A percentile compares a stretch with the other conserved stretches of the same genome.
These are phyloP conservation scores for Leucopternis melanops DNA, from an alignment of 2,113 vertebrate genomes.

Conservation along the genomic window DNA sequence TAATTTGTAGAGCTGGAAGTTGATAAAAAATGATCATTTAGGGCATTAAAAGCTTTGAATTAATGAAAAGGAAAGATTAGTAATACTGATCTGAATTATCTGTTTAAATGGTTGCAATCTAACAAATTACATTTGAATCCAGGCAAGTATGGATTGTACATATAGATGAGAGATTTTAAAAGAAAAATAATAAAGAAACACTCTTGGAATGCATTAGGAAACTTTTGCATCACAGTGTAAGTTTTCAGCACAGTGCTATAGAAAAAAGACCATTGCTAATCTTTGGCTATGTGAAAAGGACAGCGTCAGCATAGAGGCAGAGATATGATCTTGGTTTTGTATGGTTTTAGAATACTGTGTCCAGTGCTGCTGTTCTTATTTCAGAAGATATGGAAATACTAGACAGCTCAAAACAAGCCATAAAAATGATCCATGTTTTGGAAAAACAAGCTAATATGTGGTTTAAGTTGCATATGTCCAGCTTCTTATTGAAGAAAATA, in stretches of 20 bases:
- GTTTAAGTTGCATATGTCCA: background rate
- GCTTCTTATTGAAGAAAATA: background rate
- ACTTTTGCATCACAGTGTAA: background rate
- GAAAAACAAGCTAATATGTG: background rate
- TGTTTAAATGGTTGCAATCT: background rate
- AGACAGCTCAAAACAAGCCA: background rate
- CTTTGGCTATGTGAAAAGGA: background rate
- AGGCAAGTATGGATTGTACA: background rate
- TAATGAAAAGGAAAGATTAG: background rate
- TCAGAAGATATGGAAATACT: background rate
- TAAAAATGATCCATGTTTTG: background rate
- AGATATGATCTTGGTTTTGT: background rate
- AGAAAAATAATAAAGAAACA: background rate
- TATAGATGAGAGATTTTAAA: background rate
- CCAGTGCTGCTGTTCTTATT: background rate
- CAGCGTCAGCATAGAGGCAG: background rate
- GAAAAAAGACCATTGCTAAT: background rate
- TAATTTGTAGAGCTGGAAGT: background rate
- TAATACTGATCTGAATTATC: background rate
- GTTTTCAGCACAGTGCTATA: background rate
- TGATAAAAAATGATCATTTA: background rate
- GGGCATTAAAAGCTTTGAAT: background rate
- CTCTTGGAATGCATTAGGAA: background rate
- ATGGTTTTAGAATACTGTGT: background rate
- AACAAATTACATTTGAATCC: background rate